Base-by-base conservation (phyloP, 2,888 invertebrate species). In the Patella caerulea region DNA sequence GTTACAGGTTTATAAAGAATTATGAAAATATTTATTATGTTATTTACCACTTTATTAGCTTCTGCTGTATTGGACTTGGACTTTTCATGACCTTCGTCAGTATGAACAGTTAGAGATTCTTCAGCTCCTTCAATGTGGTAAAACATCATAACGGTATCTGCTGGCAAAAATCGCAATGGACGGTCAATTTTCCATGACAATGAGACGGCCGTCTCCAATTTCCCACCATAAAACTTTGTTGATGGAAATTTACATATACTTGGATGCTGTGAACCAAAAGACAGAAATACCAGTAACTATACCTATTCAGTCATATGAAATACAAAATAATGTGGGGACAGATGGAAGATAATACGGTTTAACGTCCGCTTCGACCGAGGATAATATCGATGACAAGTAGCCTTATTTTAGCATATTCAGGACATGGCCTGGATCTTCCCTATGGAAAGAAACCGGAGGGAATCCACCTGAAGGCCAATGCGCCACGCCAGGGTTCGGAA, bases 71-170 rank as follows among this genome's bases (percentile, higher is more conserved):
- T 90, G 70, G 85, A 86, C 77, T 84, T 85, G 19, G 89, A 89
- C 71, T 84, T 83, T 56, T 87, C 87, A 73, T 86, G 87, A 52
- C 88, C 90, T 11, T 88, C 87, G 19, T 84, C 86, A 9, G 88
- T 86, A 14, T 85, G 79, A 19, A 88, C 89, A 14, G 84, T 83
- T 19, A 87, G 81, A 9, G 80, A 75, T 75, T 84, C 81, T 76
- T 89, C 90, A 45, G 83, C 82, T 0, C 89, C 90, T 34, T 84
- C 84, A 7, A 88, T 83, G 77, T 90, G 86, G 1, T 85, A 81
- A 56, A 90, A 86, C 9, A 65, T 65, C n/a, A 65, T 65, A 3
- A 53, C 52, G 14, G 75, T 74, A 14, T 72, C 19, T 69, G 72
- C 71, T 82, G 82, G 83, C 12, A 84, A 75, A 29, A 29, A 29